phyloP scores from a whole-genome alignment of 1,140 invertebrate genomes.

The Caenorhabditis brenneri region DNA sequence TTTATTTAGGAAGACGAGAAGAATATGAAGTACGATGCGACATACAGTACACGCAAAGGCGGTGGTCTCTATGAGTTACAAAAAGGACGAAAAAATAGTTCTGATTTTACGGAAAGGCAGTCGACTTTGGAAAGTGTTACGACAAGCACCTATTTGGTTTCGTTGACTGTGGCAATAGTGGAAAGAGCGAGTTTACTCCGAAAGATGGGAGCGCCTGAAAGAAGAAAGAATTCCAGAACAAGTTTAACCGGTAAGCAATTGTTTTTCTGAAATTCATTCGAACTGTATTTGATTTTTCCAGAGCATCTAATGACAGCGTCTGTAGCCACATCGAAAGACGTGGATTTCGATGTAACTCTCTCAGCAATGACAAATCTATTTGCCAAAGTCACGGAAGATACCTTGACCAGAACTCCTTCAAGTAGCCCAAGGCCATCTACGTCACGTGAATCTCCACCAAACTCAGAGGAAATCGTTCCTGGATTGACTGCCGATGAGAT shows the following conservation, averaged over 20 bases:
- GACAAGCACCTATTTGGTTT: not conserved
- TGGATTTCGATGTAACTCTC: not conserved
- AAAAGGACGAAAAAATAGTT: not conserved
- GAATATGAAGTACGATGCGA: not conserved
- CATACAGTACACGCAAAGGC: slow-evolving; percentile 8
- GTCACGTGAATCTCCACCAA: not conserved
- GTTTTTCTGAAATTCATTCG: not conserved
- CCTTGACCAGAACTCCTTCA: not conserved
- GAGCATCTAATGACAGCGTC: slow-evolving; percentile 44
- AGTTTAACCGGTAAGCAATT: not conserved
- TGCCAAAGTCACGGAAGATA: not conserved
- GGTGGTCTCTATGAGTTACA: not conserved
- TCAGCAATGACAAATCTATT: not conserved
- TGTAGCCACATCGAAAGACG: slow-evolving; percentile 20
- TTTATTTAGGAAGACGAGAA: slow-evolving; percentile 23
- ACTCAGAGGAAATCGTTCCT: not conserved
- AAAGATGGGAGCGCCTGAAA: slow-evolving; percentile 20
- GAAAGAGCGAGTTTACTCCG: slow-evolving; percentile 22
- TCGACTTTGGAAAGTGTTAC: not conserved
- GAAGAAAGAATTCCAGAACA: slow-evolving; percentile 34
- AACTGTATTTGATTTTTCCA: not conserved
- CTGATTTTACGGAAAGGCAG: not conserved
- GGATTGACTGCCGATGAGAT: not conserved
- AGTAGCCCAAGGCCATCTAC: not conserved
- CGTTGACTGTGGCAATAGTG: not conserved